phyloP scores from a whole-genome alignment of 2,888 invertebrate genomes.

The Sphaeridia pumilis region DNA sequence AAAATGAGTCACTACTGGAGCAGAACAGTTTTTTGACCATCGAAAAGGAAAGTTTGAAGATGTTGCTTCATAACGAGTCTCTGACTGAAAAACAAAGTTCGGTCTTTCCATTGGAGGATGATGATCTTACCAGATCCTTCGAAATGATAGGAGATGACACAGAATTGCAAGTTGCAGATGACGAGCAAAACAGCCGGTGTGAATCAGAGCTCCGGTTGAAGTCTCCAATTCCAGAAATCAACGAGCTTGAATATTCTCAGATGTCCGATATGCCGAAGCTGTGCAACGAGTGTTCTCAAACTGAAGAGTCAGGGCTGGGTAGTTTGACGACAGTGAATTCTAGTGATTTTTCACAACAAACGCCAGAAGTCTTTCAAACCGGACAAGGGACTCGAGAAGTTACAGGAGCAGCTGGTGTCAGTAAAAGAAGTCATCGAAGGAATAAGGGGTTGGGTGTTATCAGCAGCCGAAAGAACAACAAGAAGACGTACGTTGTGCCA shows the following conservation, averaged over 20 bases:
- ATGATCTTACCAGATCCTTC: neutral
- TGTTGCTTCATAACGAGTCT: conserved; percentile 5
- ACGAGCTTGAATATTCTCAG: neutral
- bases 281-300: neutral
- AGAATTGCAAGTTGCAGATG: neutral
- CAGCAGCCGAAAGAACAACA: conserved; percentile 24
- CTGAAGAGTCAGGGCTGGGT: neutral
- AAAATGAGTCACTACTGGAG: conserved; percentile 33
- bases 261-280: neutral
- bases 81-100: neutral
- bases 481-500: conserved; percentile 24
- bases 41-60: conserved; percentile 25
- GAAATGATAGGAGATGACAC: neutral
- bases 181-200: neutral
- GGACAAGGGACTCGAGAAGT: neutral
- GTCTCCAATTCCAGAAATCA: neutral
- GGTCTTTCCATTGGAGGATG: neutral
- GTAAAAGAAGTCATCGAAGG: conserved; percentile 15
- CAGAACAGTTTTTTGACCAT: conserved; percentile 34
- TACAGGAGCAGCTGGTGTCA: neutral
- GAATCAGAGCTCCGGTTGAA: conserved; percentile 1
- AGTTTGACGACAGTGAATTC: neutral
- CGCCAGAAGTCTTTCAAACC: neutral
- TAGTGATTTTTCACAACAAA: conserved; percentile 9
- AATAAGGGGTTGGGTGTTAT: conserved; percentile 20